phyloP scores from a whole-genome alignment of 2,113 vertebrate genomes.

The Isurus oxyrinchus region DNA sequence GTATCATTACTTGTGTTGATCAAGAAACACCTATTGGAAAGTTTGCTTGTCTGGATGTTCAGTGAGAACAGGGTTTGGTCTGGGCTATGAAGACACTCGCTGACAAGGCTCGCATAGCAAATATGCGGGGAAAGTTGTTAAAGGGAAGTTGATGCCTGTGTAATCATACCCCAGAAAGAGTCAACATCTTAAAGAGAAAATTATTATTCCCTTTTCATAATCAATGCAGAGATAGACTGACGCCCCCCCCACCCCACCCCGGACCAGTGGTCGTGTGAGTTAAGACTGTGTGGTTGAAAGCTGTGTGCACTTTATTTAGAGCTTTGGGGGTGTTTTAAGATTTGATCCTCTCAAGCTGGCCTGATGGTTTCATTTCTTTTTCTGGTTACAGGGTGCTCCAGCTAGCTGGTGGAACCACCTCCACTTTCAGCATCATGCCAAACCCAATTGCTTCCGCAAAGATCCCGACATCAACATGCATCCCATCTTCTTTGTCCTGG shows the following conservation, averaged over 20 bases:
- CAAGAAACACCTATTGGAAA: background rate
- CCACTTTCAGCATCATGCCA: conserved; percentile 74
- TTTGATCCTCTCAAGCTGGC: background rate
- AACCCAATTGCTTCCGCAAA: conserved; percentile 72
- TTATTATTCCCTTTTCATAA: background rate
- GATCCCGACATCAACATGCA: conserved; percentile 74
- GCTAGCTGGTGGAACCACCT: conserved; percentile 77
- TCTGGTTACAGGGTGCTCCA: conserved; percentile 59
- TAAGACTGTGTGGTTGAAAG: background rate
- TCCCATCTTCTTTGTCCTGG: conserved; percentile 66
- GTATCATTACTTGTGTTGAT: background rate
- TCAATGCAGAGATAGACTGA: background rate
- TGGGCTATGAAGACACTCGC: background rate
- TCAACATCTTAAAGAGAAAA: background rate
- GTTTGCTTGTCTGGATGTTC: background rate
- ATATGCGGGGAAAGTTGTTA: background rate
- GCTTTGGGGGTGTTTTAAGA: background rate
- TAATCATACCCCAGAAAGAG: background rate
- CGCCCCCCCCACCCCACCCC: background rate
- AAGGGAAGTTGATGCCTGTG: background rate
- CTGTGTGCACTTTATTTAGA: background rate
- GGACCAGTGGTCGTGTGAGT: background rate
- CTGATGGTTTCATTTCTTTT: background rate
- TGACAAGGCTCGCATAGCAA: background rate
- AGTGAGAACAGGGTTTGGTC: background rate